These are phyloP conservation scores for Macropis europaea DNA, from an alignment of 2,888 invertebrate species.

Conservation along the genomic window DNA sequence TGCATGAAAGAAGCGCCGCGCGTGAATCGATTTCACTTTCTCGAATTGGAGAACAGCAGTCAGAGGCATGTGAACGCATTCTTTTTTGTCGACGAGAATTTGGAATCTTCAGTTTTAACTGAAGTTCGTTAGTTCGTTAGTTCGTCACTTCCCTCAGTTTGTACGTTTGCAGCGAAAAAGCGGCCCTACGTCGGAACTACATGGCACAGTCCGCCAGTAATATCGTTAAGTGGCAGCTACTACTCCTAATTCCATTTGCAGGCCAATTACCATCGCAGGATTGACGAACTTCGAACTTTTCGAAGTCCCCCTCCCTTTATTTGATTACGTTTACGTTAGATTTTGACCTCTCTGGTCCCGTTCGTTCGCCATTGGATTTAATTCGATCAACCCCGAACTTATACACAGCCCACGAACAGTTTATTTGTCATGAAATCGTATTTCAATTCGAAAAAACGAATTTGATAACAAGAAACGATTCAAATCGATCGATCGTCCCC, in stretches of 20 bases:
- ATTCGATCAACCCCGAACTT: neutral
- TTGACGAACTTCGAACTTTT: slow-evolving; percentile 1
- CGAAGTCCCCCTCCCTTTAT: neutral
- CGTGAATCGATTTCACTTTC: too few relatives aligned
- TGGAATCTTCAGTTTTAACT: too few relatives aligned
- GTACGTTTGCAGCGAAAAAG: neutral
- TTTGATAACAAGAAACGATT: too few relatives aligned
- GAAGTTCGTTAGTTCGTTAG: neutral
- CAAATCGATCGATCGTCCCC: too few relatives aligned
- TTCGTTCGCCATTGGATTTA: neutral
- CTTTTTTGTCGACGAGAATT: too few relatives aligned
- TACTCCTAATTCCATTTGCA: slow-evolving; percentile 4
- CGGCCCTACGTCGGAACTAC: neutral
- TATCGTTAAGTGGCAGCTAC: neutral
- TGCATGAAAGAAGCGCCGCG: too few relatives aligned
- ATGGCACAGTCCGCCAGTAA: neutral
- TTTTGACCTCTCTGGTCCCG: neutral
- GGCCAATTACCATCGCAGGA: slow-evolving; percentile 4
- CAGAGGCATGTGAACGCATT: too few relatives aligned
- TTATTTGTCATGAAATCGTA: neutral
- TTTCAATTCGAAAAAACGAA: too few relatives aligned
- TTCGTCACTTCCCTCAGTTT: neutral
- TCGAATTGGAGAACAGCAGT: too few relatives aligned
- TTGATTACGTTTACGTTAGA: neutral
- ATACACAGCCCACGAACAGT: too few relatives aligned